Conservation (phyloP, 2,888 invertebrate genomes). For the Eupelmus urozonus region DNA sequence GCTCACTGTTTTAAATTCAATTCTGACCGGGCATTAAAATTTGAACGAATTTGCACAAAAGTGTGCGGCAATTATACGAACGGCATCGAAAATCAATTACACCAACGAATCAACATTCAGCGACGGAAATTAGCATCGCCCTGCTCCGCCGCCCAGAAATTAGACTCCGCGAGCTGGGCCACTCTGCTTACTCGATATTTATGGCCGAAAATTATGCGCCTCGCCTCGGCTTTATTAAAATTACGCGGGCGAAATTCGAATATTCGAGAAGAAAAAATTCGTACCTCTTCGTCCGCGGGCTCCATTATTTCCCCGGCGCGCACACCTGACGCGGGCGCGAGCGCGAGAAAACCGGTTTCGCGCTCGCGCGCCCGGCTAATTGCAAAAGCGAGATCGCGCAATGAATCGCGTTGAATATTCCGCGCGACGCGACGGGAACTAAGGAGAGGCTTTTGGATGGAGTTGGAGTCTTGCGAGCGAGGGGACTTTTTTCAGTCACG, state of each 20-base stretch:
- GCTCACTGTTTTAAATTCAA: not conserved
- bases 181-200: conserved; percentile 15
- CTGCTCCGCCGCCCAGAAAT: conserved; percentile 26
- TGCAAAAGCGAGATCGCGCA: conserved; percentile 34
- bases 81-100: conserved; percentile 30
- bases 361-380: conserved; percentile 3
- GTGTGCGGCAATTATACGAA: conserved; percentile 4
- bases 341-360: conserved; percentile 38
- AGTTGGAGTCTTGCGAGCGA: conserved; percentile 22
- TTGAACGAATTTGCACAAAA: not conserved
- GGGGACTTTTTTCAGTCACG: conserved; percentile 22
- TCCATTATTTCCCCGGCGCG: conserved; percentile 10
- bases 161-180: conserved; percentile 1
- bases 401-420: conserved; percentile 48
- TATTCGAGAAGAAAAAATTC: not conserved
- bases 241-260: conserved; percentile 16
- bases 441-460: not conserved
- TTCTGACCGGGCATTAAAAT: not conserved
- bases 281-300: not conserved
- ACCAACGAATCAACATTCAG: conserved; percentile 5
- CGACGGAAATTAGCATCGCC: not conserved
- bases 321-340: not conserved
- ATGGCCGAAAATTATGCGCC: conserved; percentile 14
- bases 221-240: conserved; percentile 28
- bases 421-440: not conserved